phyloP scores from a whole-genome alignment of 2,888 invertebrate genomes.

The Apamea epomidion region DNA sequence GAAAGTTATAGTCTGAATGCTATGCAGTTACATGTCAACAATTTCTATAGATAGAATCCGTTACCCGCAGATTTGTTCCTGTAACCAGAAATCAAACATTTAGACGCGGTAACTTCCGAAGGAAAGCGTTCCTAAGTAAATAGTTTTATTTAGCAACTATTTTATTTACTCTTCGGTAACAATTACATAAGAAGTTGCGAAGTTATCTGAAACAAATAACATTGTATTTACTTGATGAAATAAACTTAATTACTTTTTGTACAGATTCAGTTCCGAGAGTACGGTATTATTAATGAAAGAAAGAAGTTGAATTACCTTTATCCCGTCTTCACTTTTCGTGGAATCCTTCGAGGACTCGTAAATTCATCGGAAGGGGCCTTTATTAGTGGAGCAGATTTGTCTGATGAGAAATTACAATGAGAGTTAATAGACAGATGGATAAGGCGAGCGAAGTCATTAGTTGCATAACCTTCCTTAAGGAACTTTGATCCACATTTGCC shows the following conservation, averaged over 20 bases:
- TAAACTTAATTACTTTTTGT: constrained; percentile 44
- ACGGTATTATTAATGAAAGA: constrained; percentile 24
- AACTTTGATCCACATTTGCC: not conserved
- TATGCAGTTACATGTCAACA: constrained; percentile 23
- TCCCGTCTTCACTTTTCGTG: constrained; percentile 6
- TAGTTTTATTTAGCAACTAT: constrained; percentile 12
- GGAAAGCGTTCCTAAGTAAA: not conserved
- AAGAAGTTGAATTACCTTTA: constrained; percentile 41
- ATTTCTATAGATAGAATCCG: constrained; percentile 30
- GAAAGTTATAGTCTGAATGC: no score
- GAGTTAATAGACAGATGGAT: constrained; percentile 17
- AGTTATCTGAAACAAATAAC: constrained; percentile 30
- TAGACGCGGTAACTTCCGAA: constrained; percentile 17
- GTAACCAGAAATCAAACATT: constrained; percentile 53
- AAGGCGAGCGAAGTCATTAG: constrained; percentile 2
- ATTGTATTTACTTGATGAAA: constrained; percentile 36
- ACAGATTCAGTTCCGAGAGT: constrained; percentile 39
- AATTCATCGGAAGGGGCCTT: constrained; percentile 33
- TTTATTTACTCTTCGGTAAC: constrained; percentile 20
- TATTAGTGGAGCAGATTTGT: constrained; percentile 38
- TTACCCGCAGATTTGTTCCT: constrained; percentile 33
- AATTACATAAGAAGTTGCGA: constrained; percentile 32
- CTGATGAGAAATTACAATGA: constrained; percentile 36
- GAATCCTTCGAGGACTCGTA: constrained; percentile 30
- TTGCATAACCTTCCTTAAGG: not conserved